Evolutionary conservation across 2,113 vertebrate genomes (phyloP).

Genomic region (Pycnonotus jocosus): DNA sequence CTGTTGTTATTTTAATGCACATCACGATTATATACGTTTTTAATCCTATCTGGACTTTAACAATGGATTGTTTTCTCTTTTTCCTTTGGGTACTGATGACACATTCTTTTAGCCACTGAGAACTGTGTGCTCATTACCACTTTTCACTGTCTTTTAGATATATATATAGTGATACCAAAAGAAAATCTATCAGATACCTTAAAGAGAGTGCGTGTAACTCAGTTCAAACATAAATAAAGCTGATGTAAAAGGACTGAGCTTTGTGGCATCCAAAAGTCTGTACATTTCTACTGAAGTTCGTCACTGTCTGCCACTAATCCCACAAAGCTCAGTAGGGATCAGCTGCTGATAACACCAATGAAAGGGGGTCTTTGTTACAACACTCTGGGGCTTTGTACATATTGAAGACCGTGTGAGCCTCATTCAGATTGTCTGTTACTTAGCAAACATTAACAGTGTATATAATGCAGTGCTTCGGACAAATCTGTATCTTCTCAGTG

Average conservation of each 20-base stretch:
- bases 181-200: background rate
- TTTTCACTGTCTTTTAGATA: background rate
- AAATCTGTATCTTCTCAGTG: background rate
- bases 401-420: background rate
- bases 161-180: background rate
- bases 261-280: background rate
- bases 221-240: background rate
- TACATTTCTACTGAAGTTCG: slow-evolving; percentile 31
- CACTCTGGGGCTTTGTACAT: background rate
- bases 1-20: background rate
- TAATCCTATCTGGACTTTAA: background rate
- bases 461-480: background rate
- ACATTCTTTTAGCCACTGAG: background rate
- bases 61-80: background rate
- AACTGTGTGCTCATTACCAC: background rate
- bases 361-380: slow-evolving; percentile 32
- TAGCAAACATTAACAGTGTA: background rate
- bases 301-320: slow-evolving; percentile 51
- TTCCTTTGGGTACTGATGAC: background rate
- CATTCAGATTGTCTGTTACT: background rate
- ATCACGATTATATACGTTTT: background rate
- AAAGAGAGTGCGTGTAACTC: background rate
- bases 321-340: slow-evolving; percentile 36
- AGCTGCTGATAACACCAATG: slow-evolving; percentile 11
- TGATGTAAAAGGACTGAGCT: background rate